A percentile compares a stretch with the other conserved stretches of the same genome.
phyloP scores from a whole-genome alignment of 2,797 vertebrate genomes.

The Halcyon smyrnensis region DNA sequence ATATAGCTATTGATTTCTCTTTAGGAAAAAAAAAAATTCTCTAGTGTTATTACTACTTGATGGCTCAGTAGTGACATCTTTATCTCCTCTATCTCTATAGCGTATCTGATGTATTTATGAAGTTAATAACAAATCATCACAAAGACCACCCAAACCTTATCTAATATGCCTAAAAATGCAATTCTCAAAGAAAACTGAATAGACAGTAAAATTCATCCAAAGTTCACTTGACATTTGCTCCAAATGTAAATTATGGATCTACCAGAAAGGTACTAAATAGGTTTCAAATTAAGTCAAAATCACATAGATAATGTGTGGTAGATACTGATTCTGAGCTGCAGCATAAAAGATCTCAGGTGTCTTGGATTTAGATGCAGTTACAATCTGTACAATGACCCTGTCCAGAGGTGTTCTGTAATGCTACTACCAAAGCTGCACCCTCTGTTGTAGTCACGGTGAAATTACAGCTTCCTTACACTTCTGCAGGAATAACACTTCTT shows the following conservation, averaged over 20 bases:
- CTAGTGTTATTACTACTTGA: neutral
- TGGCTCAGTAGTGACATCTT: neutral
- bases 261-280: neutral
- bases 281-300: neutral
- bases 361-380: neutral
- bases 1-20: neutral
- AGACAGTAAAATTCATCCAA: neutral
- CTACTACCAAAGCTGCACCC: neutral
- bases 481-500: neutral
- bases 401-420: neutral
- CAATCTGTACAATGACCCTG: neutral
- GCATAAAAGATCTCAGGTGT: neutral
- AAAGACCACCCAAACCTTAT: neutral
- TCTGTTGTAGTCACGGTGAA: neutral
- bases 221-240: slow-evolving; percentile 6
- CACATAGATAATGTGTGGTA: neutral
- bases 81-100: neutral
- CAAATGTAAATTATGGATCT: neutral
- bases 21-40: neutral
- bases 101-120: neutral
- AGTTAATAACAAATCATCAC: neutral
- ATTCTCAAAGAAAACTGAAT: slow-evolving; percentile 23
- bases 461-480: neutral
- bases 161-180: neutral
- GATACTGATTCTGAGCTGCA: neutral